Percentiles rank a stretch among this genome's conserved stretches.
Evolutionary conservation across 2,888 invertebrate species (phyloP).

Genomic region (Podabrus alpinus): DNA sequence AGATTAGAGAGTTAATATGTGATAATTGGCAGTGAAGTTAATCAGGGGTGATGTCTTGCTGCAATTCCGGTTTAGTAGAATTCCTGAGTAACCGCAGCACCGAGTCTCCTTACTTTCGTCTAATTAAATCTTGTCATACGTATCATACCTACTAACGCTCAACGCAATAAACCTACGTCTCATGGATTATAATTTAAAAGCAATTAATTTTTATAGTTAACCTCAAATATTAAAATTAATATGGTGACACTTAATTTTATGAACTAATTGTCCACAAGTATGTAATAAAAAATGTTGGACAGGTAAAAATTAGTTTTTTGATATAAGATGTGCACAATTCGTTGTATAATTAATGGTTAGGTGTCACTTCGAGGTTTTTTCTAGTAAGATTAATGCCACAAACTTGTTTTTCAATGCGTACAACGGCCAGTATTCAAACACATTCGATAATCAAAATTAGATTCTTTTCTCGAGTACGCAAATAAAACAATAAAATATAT

Average conservation of each 20-base stretch:
- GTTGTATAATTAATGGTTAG: slow-evolving; percentile 9
- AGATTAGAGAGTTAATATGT: slow-evolving; percentile 32
- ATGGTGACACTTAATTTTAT: slow-evolving; percentile 3
- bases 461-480: not conserved
- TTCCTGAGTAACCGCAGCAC: slow-evolving; percentile 29
- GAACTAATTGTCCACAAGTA: not conserved
- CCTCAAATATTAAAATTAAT: slow-evolving; percentile 19
- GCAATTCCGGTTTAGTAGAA: slow-evolving; percentile 28
- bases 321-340: slow-evolving; percentile 2
- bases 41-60: slow-evolving; percentile 34
- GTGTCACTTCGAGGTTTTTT: slow-evolving; percentile 7
- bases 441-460: slow-evolving; percentile 11
- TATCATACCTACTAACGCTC: slow-evolving; percentile 18
- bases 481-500: slow-evolving; percentile 12
- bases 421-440: not conserved
- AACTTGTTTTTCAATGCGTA: slow-evolving; percentile 7
- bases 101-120: slow-evolving; percentile 26
- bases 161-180: not conserved
- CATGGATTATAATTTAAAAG: not conserved
- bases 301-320: slow-evolving; percentile 2
- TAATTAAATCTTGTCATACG: slow-evolving; percentile 34
- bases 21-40: slow-evolving; percentile 35
- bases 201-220: not conserved
- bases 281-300: not conserved
- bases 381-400: slow-evolving; percentile 6